Conservation (phyloP, 2,797 vertebrate genomes). For the Triplophysa yarkandensis region DNA sequence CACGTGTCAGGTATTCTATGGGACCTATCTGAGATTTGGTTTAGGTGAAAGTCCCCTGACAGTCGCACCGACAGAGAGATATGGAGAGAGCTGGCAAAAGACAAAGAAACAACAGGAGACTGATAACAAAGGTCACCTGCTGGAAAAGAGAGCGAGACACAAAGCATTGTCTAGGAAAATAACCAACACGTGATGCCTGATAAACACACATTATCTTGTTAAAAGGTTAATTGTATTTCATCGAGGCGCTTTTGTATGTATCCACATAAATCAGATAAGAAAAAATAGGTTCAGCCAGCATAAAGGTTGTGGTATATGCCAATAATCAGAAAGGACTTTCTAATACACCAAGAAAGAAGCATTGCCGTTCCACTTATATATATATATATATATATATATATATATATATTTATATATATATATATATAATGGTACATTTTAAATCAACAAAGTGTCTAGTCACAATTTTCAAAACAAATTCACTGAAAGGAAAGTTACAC, state of each 20-base stretch:
- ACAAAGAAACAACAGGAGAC: slow-evolving; percentile 37
- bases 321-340: slow-evolving; percentile 31
- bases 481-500: slow-evolving; percentile 34
- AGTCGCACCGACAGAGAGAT: slow-evolving; percentile 31
- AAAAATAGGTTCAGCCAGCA: slow-evolving; percentile 29
- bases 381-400: background rate
- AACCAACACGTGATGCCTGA: slow-evolving; percentile 27
- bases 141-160: slow-evolving; percentile 35
- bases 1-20: slow-evolving; percentile 3
- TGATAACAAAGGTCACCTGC: slow-evolving; percentile 51
- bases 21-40: slow-evolving; percentile 40
- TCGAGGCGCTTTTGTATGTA: slow-evolving; percentile 26
- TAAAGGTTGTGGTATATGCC: slow-evolving; percentile 22
- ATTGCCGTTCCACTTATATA: background rate
- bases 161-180: slow-evolving; percentile 37
- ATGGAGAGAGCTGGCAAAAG: slow-evolving; percentile 45
- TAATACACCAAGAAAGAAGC: slow-evolving; percentile 3
- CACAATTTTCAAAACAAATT: slow-evolving; percentile 32
- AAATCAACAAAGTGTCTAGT: background rate
- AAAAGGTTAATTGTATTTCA: slow-evolving; percentile 48
- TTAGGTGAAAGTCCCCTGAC: slow-evolving; percentile 34
- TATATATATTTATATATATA: background rate
- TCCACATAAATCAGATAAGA: slow-evolving; percentile 37
- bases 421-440: background rate
- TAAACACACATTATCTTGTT: slow-evolving; percentile 44